Evolutionary conservation across 2,113 vertebrate genomes (phyloP).

Genomic region (Antigone vipio): DNA sequence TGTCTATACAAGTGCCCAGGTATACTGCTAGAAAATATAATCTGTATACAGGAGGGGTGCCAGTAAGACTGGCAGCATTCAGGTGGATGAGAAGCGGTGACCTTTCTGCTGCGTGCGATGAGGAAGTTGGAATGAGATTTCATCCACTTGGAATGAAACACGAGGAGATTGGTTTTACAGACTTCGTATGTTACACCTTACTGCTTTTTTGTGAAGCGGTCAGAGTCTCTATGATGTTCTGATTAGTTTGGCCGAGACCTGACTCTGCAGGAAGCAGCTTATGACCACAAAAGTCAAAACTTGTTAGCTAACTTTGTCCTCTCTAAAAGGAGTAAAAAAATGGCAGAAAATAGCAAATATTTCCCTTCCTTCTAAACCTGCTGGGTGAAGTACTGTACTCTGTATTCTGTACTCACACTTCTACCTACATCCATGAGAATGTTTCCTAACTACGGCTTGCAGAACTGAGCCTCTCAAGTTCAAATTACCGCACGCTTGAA

Average conservation of each 20-base stretch:
- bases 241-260: neutral
- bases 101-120: neutral
- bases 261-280: neutral
- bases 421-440: neutral
- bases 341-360: neutral
- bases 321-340: neutral
- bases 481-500: neutral
- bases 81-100: neutral
- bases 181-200: neutral
- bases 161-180: neutral
- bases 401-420: neutral
- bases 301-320: neutral
- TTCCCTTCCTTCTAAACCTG: neutral
- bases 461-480: neutral
- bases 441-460: neutral
- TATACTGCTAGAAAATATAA: neutral
- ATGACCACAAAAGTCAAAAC: neutral
- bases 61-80: neutral
- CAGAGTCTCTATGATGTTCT: neutral
- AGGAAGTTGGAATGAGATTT: neutral
- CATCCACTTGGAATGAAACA: neutral
- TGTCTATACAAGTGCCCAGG: constrained; percentile 16
- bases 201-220: neutral
- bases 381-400: neutral
- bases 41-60: neutral